Percentiles rank a stretch among this genome's conserved stretches.
Conservation (phyloP, 2,113 vertebrate genomes). For the Columba livia region DNA sequence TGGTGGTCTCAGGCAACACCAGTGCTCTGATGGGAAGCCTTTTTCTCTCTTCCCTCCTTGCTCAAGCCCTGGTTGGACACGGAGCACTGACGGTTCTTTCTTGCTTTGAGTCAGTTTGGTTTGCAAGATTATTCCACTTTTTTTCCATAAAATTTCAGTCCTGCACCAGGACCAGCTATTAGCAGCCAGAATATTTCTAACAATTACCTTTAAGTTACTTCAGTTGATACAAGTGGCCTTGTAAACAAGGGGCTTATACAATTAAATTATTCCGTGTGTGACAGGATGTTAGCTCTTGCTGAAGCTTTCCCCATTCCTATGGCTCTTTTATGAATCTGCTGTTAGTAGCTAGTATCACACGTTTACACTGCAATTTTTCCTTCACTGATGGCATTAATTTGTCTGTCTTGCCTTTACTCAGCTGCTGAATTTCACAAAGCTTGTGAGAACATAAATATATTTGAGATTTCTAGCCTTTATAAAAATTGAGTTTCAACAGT, state of each 20-base stretch:
- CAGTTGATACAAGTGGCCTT: neutral
- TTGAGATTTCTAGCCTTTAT: neutral
- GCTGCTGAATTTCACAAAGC: neutral
- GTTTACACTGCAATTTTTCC: neutral
- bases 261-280: neutral
- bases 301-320: neutral
- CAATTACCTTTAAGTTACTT: neutral
- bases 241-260: neutral
- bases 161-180: neutral
- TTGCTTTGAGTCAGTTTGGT: neutral
- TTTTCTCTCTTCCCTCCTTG: neutral
- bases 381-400: neutral
- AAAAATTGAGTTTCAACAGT: neutral
- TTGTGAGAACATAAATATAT: neutral
- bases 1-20: neutral
- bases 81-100: neutral
- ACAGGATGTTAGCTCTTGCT: neutral
- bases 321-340: neutral
- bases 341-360: neutral
- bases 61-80: accelerated
- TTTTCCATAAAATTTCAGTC: neutral
- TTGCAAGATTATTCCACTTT: neutral
- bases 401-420: neutral
- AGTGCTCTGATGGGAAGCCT: neutral
- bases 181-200: neutral